Base-by-base conservation (phyloP, 2,797 vertebrate genomes). In the Balearica regulorum region DNA sequence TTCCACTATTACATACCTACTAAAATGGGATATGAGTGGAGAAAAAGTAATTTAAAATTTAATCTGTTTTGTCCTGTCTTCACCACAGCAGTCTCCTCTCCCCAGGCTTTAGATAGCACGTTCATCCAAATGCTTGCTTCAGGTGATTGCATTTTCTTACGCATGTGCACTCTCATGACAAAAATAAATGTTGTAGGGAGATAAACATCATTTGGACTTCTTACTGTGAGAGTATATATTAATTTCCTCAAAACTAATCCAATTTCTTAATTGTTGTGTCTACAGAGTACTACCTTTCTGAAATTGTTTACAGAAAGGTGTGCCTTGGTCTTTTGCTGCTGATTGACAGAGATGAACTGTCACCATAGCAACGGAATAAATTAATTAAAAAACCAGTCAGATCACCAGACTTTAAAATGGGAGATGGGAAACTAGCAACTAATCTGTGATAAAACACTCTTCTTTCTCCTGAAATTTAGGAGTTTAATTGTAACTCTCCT, bases 331-430 rank as follows among this genome's bases (percentile, higher is more conserved):
- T 75, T 46, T 65, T 65, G 61, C 71, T 69, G 79, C 51, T 94
- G 88, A 89, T 87, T 92, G 95, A 93, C 87, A 81, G 53, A 66
- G 51, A 72, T 76, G 55, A 84, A 55, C 48, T 58, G 55, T 87
- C 85, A 76, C 94, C 66, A 80, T 94, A 68, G 93, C 80, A 96
- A 94, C 95, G 62, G 77, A 95, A 96, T 75, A 88, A 91, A 88
- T 87, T 86, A 68, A 81, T 90, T 87, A 31, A n/a, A 46, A 87
- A 79, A 0, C 3, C 13, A 14, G 20, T 53, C 57, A 86, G 25
- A 60, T 90, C 77, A 66, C 55, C 43, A 66, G 58, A 25, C 13
- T 82, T 94, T 58, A 35, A 90, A 96, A 55, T 29, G 31, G 53
- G 41, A 93, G 26, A 55, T 48, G n/a, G 73, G 10, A 87, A 88